Percentiles rank a stretch among this genome's conserved stretches.
Evolutionary conservation across 2,888 invertebrate species (phyloP).

Genomic region (Hirtodrosophila alboralis): DNA sequence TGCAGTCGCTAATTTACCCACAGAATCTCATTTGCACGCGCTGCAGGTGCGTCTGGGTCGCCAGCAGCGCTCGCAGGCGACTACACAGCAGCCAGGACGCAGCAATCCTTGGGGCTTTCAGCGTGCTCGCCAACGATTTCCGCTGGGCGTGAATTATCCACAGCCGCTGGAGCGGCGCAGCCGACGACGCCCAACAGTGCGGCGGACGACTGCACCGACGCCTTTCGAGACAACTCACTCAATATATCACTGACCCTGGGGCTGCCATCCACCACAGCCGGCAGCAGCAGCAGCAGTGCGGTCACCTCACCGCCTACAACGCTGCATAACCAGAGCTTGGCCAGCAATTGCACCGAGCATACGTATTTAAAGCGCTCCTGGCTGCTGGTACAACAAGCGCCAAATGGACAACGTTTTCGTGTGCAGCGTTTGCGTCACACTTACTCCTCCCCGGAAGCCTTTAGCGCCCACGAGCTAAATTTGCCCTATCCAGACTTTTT

Average conservation of each 20-base stretch:
- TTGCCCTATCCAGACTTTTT: constrained; percentile 73
- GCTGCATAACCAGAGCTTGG: constrained; percentile 30
- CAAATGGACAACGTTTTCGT: constrained; percentile 67
- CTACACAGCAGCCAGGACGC: constrained; percentile 30
- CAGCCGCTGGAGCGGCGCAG: constrained; percentile 66
- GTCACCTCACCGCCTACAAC: constrained; percentile 31
- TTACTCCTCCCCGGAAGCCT: constrained; percentile 83
- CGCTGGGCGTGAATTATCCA: constrained; percentile 81
- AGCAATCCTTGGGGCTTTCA: constrained; percentile 79
- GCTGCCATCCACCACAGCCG: constrained; percentile 67
- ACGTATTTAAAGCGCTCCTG: constrained; percentile 82
- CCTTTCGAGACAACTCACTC: constrained; percentile 82
- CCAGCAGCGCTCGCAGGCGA: constrained; percentile 51
- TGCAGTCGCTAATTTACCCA: constrained; percentile 71
- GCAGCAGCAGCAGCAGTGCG: constrained; percentile 38
- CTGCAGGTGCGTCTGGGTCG: constrained; percentile 81
- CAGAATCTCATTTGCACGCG: constrained; percentile 84
- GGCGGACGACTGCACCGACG: constrained; percentile 82
- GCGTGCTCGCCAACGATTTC: constrained; percentile 80
- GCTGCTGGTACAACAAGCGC: constrained; percentile 80
- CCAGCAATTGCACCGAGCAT: constrained; percentile 80
- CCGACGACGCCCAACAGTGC: constrained; percentile 73
- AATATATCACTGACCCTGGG: constrained; percentile 83
- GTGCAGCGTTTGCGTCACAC: constrained; percentile 82
- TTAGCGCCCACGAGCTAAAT: constrained; percentile 69